phyloP scores from a whole-genome alignment of 2,797 vertebrate species.

The Myotis planiceps region DNA sequence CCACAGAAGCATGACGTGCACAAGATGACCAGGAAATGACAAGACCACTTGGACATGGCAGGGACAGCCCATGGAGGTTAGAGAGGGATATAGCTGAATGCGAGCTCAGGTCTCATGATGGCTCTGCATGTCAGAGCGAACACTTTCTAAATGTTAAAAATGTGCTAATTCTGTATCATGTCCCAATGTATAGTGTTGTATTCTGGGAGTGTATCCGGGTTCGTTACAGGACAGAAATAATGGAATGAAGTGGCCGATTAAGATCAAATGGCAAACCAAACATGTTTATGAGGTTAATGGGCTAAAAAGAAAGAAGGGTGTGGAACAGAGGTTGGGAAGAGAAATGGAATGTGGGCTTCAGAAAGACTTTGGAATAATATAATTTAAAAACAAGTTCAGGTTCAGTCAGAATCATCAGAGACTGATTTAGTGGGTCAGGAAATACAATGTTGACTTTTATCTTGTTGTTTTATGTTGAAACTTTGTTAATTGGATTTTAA shows the following conservation, averaged over 20 bases:
- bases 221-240: background rate
- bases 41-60: background rate
- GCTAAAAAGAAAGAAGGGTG: background rate
- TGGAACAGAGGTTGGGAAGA: background rate
- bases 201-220: background rate
- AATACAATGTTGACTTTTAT: constrained; percentile 52
- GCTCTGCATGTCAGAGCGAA: background rate
- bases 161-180: background rate
- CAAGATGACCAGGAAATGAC: background rate
- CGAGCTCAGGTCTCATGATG: background rate
- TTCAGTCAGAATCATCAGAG: constrained; percentile 21
- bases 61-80: rapidly evolving
- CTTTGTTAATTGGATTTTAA: constrained; percentile 51
- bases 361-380: background rate
- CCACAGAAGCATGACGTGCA: rapidly evolving
- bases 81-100: rapidly evolving
- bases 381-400: background rate
- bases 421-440: constrained; percentile 48
- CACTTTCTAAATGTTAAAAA: background rate
- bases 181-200: background rate
- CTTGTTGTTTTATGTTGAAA: constrained; percentile 57
- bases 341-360: background rate
- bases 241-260: background rate
- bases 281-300: background rate
- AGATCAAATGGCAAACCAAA: background rate